These are phyloP conservation scores for Drosophila suboccidentalis DNA, from an alignment of 2,888 invertebrate genomes.

Conservation along the genomic window DNA sequence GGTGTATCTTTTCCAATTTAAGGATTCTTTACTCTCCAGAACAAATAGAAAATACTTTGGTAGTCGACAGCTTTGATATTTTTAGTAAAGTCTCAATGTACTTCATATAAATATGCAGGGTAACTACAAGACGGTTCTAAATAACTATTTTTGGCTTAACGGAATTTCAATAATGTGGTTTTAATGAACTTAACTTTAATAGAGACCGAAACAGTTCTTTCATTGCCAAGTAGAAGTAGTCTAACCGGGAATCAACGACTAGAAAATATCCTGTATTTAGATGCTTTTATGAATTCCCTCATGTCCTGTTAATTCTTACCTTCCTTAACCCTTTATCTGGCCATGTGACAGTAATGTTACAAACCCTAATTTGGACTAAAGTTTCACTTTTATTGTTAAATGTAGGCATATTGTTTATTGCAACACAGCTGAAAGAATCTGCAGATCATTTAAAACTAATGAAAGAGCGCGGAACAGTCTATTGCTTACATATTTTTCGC, in stretches of 20 bases:
- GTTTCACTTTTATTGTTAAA: too few relatives aligned
- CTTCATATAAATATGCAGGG: not conserved
- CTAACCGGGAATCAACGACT: not conserved
- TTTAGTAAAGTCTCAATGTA: not conserved
- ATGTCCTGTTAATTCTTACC: too few relatives aligned
- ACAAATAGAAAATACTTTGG: too few relatives aligned
- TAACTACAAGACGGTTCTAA: not conserved
- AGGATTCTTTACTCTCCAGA: not conserved
- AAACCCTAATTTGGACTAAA: too few relatives aligned
- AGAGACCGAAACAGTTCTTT: not conserved
- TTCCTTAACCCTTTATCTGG: too few relatives aligned
- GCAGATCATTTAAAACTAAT: too few relatives aligned
- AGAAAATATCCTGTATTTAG: not conserved
- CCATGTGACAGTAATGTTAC: too few relatives aligned
- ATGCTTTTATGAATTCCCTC: not conserved
- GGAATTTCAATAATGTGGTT: not conserved
- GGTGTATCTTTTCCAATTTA: not conserved
- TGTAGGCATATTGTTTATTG: too few relatives aligned
- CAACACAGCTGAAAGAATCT: too few relatives aligned
- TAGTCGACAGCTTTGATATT: too few relatives aligned
- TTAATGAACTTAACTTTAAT: conserved; percentile 4
- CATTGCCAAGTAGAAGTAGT: not conserved
- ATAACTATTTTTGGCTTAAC: not conserved
- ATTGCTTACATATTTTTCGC: too few relatives aligned
- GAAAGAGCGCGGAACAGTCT: too few relatives aligned